These are phyloP conservation scores for Gymnoscopelus braueri DNA, from an alignment of 2,797 vertebrate genomes.

Conservation along the genomic window DNA sequence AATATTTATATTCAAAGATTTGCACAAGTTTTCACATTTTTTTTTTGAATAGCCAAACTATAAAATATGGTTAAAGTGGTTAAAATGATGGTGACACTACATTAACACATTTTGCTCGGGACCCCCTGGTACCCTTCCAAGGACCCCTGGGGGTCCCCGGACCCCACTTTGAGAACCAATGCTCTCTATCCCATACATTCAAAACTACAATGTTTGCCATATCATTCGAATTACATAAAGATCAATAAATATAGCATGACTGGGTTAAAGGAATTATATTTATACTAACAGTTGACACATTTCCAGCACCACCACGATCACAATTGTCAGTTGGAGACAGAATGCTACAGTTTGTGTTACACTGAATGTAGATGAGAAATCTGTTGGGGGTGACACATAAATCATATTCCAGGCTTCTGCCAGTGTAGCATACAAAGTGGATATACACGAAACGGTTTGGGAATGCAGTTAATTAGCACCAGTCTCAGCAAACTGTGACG, in stretches of 20 bases:
- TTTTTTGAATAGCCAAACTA: too few relatives aligned
- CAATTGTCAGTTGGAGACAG: conserved; percentile 45
- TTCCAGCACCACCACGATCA: conserved; percentile 29
- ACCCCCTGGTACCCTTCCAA: too few relatives aligned
- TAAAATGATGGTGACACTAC: too few relatives aligned
- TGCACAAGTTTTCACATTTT: too few relatives aligned
- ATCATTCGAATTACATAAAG: conserved; percentile 9
- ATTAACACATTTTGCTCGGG: too few relatives aligned
- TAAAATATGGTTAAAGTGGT: too few relatives aligned
- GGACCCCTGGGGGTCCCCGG: too few relatives aligned
- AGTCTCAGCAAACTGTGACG: conserved; percentile 40
- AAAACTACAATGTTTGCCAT: background rate
- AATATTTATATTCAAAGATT: too few relatives aligned
- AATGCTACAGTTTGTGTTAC: conserved; percentile 40
- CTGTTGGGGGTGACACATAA: conserved; percentile 57
- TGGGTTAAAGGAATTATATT: conserved; percentile 41
- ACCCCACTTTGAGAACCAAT: too few relatives aligned
- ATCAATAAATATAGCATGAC: conserved; percentile 32
- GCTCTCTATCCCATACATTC: too few relatives aligned
- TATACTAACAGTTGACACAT: conserved; percentile 47
- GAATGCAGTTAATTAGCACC: conserved; percentile 69
- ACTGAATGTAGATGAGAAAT: conserved; percentile 51
- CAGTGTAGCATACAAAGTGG: conserved; percentile 59
- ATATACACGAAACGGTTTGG: conserved; percentile 15
- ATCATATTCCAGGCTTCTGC: conserved; percentile 60